Evolutionary conservation across 2,888 invertebrate species (phyloP).

Genomic region (Latrodectus hesperus): DNA sequence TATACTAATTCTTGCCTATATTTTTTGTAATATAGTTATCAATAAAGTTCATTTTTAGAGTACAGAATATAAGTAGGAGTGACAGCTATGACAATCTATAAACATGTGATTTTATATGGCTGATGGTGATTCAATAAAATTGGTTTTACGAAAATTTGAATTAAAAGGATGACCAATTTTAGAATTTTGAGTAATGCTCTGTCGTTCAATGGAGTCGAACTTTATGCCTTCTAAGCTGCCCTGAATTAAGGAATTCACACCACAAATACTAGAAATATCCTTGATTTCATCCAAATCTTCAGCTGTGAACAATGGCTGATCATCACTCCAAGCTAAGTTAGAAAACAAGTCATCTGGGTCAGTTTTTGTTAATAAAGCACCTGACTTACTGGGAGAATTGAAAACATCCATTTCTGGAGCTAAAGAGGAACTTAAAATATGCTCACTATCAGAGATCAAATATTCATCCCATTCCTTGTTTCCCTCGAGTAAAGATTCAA

Average conservation of each 20-base stretch:
- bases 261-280: conserved; percentile 45
- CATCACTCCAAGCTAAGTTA: conserved; percentile 29
- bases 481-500: conserved; percentile 19
- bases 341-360: conserved; percentile 35
- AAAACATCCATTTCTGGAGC: conserved; percentile 40
- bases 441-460: conserved; percentile 23
- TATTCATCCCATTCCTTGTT: conserved; percentile 39
- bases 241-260: conserved; percentile 7
- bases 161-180: conserved; percentile 14
- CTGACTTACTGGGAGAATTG: conserved; percentile 35
- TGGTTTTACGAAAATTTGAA: conserved; percentile 28
- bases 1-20: background rate
- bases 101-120: conserved; percentile 6
- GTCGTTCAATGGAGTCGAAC: conserved; percentile 24
- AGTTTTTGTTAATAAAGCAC: conserved; percentile 25
- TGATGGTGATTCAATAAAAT: conserved; percentile 19
- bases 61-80: conserved; percentile 4
- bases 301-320: conserved; percentile 43
- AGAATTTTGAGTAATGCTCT: conserved; percentile 14
- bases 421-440: conserved; percentile 33
- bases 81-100: conserved; percentile 48
- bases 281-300: conserved; percentile 56
- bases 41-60: background rate
- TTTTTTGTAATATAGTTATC: conserved; percentile 7
- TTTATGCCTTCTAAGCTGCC: conserved; percentile 17